A percentile compares a stretch with the other conserved stretches of the same genome.
These are phyloP conservation scores for Atrichornis clamosus DNA, from an alignment of 2,113 vertebrate genomes.

Conservation along the genomic window DNA sequence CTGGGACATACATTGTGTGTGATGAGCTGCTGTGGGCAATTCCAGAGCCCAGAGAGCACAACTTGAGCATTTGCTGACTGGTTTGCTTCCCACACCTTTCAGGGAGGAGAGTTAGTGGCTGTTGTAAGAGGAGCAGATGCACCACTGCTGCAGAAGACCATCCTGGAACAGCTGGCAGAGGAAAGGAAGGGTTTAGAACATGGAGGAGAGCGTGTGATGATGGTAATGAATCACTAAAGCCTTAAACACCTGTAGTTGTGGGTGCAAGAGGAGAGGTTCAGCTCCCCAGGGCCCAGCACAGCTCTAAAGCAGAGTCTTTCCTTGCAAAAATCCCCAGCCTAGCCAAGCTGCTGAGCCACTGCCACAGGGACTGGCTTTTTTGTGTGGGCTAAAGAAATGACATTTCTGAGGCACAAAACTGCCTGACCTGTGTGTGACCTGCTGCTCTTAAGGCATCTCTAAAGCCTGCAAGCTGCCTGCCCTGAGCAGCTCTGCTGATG, in stretches of 20 bases:
- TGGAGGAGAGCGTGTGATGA: slow-evolving; percentile 68
- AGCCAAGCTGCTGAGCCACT: background rate
- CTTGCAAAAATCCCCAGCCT: background rate
- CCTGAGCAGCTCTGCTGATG: background rate
- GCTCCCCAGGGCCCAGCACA: background rate
- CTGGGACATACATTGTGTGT: accelerated
- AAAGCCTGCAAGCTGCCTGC: background rate
- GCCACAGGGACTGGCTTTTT: background rate
- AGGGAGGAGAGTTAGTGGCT: slow-evolving; percentile 87
- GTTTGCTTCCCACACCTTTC: background rate
- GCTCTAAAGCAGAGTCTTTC: background rate
- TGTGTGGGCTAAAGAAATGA: background rate
- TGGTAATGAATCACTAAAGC: slow-evolving; percentile 69
- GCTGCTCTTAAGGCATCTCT: background rate
- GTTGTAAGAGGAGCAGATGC: slow-evolving; percentile 83
- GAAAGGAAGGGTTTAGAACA: slow-evolving; percentile 78
- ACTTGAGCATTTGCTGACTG: background rate
- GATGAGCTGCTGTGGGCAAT: background rate
- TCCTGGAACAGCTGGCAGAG: slow-evolving; percentile 81
- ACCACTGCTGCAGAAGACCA: slow-evolving; percentile 84
- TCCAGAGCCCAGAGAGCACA: background rate
- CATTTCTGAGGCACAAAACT: background rate
- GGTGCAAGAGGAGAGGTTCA: background rate
- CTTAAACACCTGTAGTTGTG: background rate
- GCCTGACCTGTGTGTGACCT: background rate